Base-by-base conservation (phyloP, 2,888 invertebrate genomes). In the Oxytorus armatus region DNA sequence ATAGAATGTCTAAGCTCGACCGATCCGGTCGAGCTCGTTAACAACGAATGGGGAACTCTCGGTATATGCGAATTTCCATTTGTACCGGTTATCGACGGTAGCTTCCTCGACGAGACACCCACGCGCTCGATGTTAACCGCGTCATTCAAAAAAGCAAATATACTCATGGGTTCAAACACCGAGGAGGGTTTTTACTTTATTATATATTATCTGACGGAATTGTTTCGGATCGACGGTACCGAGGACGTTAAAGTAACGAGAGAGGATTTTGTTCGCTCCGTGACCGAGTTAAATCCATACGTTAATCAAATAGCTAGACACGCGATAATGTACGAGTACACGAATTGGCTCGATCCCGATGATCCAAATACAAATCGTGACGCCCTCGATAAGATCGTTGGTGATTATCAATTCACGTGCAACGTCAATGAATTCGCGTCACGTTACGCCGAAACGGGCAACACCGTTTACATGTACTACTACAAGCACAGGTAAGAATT, bases 161-260 rank as follows among this genome's bases (percentile, higher is more conserved):
- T 98, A 81, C 93, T 98, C 53, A 95, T 98, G 94, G 98, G 99
- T 39, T 97, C 96, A 63, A 98, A 98, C 91, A 95, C 96, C 14
- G 98, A 98, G 90, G 98, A 99, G 91, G 98, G 98, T 49, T 97
- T 96, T 90, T 99, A 97, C 92, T 98, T 98, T 90, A 96, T 98
- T 83, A 95, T 98, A 83, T 99, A 98, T 92, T 97, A 97, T 90
- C 93, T 98, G 76, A 96, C 97, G 3, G 96, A 97, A 88, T 91
- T 97, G 75, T 96, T 97, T 88, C 95, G 96, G 76, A 96, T 96
- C 92, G 96, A 97, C 89, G 90, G 90, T 39, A 81, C 87, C 51
- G 96, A 97, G 91, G 96, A 97, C 89, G 96, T 98, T 21, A 96
- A 96, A 85, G 96, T 97, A 69, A 94, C 95, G 77, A 93, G 96